Conservation (phyloP, 2,113 vertebrate species). For the Gobiocypris rarus region DNA sequence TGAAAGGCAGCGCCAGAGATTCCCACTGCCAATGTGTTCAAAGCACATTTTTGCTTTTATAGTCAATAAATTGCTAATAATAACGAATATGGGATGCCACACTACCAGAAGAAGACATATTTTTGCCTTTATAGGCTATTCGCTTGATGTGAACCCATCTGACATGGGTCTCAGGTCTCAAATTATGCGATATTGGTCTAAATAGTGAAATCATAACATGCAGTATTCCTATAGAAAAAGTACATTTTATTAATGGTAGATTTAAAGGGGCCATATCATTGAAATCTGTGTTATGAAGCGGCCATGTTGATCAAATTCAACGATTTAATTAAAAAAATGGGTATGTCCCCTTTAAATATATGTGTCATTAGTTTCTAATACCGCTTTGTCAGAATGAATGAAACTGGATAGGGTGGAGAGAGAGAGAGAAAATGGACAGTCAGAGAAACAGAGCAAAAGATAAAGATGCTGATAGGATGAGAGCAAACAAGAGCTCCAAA, state of each 20-base stretch:
- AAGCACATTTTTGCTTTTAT: neutral
- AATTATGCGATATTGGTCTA: neutral
- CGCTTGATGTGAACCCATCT: neutral
- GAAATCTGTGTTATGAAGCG: neutral
- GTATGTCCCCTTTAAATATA: neutral
- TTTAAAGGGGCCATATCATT: neutral
- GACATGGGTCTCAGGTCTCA: neutral
- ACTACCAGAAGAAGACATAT: conserved; percentile 12
- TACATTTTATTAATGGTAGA: neutral
- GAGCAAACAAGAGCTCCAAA: conserved; percentile 28
- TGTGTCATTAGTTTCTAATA: neutral
- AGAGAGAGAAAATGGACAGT: neutral
- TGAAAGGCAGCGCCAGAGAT: neutral
- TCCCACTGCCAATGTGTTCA: neutral
- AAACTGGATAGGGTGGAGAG: neutral
- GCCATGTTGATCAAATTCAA: neutral
- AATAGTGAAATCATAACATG: neutral
- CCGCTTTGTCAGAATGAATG: neutral
- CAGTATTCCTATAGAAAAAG: neutral
- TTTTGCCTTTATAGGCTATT: neutral
- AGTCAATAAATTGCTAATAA: conserved; percentile 1
- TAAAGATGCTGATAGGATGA: conserved; percentile 15
- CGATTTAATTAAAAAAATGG: neutral
- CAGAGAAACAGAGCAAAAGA: neutral
- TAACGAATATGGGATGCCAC: neutral